Evolutionary conservation across 2,797 vertebrate species (phyloP).

Genomic region (Lacerta bilineata): DNA sequence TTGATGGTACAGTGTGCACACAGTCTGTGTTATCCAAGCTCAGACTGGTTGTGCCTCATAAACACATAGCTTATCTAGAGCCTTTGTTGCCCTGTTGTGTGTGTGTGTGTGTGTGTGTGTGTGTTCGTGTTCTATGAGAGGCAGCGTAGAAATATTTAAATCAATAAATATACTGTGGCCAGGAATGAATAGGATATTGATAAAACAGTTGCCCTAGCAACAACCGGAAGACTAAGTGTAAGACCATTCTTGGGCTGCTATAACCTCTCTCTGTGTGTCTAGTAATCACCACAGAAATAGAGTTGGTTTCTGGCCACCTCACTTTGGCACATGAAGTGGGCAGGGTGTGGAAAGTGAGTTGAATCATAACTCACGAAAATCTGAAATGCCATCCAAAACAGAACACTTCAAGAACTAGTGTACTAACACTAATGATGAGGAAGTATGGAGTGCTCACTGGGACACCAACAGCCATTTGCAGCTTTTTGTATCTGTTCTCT

Average conservation of each 20-base stretch:
- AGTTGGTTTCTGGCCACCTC: background rate
- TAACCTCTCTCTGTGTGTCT: background rate
- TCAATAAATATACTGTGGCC: background rate
- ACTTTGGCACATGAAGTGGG: background rate
- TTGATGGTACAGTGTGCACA: no score
- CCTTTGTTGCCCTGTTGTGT: background rate
- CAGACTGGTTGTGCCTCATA: background rate
- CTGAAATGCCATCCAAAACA: background rate
- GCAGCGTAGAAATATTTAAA: no score
- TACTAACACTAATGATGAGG: background rate
- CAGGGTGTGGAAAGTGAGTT: background rate
- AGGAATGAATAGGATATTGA: background rate
- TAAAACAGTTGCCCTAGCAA: conserved; percentile 9
- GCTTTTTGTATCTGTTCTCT: background rate
- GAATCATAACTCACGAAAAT: background rate
- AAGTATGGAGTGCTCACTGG: background rate
- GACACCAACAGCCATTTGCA: background rate
- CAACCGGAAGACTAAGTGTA: background rate
- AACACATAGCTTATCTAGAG: background rate
- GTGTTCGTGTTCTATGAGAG: no score
- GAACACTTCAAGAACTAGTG: background rate
- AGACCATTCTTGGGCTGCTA: background rate
- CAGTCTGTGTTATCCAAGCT: background rate
- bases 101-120: no score
- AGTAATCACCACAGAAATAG: background rate